Evolutionary conservation across 2,797 vertebrate species (phyloP), one percentile per base, ranked within the genome.

Genomic region (Luscinia luscinia): DNA sequence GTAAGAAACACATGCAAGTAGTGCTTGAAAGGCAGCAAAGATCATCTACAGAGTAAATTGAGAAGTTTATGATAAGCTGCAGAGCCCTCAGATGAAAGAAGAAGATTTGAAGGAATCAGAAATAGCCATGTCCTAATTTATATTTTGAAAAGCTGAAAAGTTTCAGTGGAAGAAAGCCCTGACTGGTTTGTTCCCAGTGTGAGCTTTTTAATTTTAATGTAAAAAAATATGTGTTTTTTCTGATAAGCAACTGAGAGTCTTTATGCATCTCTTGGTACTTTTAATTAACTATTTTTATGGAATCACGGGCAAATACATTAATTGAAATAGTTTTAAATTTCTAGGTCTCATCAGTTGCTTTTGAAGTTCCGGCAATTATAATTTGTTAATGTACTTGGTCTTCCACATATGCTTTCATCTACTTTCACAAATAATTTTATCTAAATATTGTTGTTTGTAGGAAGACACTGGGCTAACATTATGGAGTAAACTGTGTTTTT

Each of bases 301-400:
- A 83, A 79, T 94, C 68, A 57, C 32, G 55, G 49, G 40, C 45
- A 85, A 76, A 85, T 87, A 32, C 13, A 6, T 79, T 54, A 79
- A 88, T 88, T 86, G 77, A 88, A 94, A 81, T 86, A 40, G n/a
- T 70, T 94, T 90, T 91, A 73, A 63, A 82, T 83, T 87, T 93
- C 73, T 92, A 76, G 55, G 52, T 64, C 73, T 95, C 2, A 0
- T 74, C 87, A 74, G 63, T 43, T 0, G 17, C 92, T 92, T 95
- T 95, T 96, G 93, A 96, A 90, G 80, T 84, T 90, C 52, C 12
- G 0, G 24, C 46, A 86, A 82, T 95, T 96, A 76, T 54, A 96
- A 84, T 94, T 94, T 88, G 45, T 79, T 94, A 86, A 92, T 87
- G 22, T 54, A 27, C 54, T 92, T 78, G 75, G 13, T 69, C 45